Conservation (phyloP, 2,113 vertebrate genomes). For the Ammodytes dubius region DNA sequence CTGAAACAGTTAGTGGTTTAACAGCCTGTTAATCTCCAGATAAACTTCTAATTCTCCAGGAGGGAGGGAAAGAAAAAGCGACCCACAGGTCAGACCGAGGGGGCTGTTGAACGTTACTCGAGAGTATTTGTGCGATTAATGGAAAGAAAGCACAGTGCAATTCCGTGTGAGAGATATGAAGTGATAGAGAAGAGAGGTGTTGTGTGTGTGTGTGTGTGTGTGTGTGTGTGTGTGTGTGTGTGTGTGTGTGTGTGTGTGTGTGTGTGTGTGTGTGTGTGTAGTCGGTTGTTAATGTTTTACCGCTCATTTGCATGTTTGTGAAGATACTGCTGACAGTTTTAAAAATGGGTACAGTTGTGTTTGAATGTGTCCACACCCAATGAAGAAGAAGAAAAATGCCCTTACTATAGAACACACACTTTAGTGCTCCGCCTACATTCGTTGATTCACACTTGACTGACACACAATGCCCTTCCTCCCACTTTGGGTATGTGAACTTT, state of each 20-base stretch:
- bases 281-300: too few species aligned
- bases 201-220: neutral
- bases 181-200: too few species aligned
- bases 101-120: too few species aligned
- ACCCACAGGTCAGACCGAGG: too few species aligned
- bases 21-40: constrained; percentile 9
- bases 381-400: neutral
- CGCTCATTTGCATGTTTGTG: neutral
- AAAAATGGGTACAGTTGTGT: neutral
- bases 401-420: neutral
- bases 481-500: constrained; percentile 50
- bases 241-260: neutral
- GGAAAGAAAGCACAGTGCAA: too few species aligned
- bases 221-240: neutral
- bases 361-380: neutral
- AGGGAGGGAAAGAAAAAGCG: neutral
- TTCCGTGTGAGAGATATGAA: too few species aligned
- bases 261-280: neutral
- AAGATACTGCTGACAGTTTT: neutral
- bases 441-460: neutral
- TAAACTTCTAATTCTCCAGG: neutral
- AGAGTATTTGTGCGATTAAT: too few species aligned
- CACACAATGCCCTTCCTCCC: neutral
- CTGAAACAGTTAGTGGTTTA: neutral
- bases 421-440: neutral